phyloP scores from a whole-genome alignment of 2,797 vertebrate species.

The Emydoidea blandingii region DNA sequence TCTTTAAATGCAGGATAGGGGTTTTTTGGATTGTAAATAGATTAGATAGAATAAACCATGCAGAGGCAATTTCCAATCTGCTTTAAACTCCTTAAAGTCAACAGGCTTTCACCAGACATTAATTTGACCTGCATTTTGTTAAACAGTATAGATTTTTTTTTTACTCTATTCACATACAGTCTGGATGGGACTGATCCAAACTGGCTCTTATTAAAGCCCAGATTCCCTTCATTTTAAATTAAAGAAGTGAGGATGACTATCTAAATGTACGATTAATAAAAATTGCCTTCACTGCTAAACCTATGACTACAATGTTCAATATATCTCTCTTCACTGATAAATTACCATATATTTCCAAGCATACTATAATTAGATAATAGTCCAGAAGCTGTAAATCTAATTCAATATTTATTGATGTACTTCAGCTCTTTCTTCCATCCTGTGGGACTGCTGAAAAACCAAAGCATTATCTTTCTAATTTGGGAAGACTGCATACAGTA shows the following conservation, averaged over 20 bases:
- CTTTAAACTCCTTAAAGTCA: not conserved
- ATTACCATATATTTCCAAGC: conserved; percentile 65
- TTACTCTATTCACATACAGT: not conserved
- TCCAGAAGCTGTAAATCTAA: conserved; percentile 59
- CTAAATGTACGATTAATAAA: conserved; percentile 59
- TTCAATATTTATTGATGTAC: conserved; percentile 71
- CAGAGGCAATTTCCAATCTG: conserved; percentile 17
- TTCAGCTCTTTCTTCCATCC: conserved; percentile 50
- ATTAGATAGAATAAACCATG: not conserved
- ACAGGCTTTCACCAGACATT: conserved; percentile 18
- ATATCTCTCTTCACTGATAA: conserved; percentile 63
- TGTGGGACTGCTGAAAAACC: conserved; percentile 30
- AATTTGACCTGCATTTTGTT: conserved; percentile 3
- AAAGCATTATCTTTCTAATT: conserved; percentile 20
- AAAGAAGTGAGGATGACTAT: conserved; percentile 22
- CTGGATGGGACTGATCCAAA: not conserved
- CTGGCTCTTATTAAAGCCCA: not conserved
- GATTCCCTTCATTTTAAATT: conserved; percentile 23
- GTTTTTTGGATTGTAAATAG: conserved; percentile 1
- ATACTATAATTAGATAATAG: conserved; percentile 68
- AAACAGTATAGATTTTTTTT: not conserved
- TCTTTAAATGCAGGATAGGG: not conserved
- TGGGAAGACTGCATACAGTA: conserved; percentile 9
- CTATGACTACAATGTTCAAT: conserved; percentile 61
- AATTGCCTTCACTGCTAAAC: conserved; percentile 38